A percentile compares a stretch with the other conserved stretches of the same genome.
phyloP scores from a whole-genome alignment of 92 coral and sea anemone genomes.

The Umimayanthus kanabou region DNA sequence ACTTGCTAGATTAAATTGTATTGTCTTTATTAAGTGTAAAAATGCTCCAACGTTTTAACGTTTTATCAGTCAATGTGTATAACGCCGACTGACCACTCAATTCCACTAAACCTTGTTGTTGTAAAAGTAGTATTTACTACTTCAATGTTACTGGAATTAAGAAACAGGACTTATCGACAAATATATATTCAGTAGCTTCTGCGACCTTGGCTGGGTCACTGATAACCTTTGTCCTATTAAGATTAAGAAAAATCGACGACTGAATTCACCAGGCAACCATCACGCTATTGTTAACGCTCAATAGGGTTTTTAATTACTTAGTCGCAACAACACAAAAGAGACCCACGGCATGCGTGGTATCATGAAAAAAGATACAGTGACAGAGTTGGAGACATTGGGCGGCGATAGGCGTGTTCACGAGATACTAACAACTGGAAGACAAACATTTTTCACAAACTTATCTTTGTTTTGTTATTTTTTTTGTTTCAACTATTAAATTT shows the following conservation, averaged over 20 bases:
- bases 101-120: no score
- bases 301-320: conserved; percentile 17
- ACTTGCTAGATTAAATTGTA: background rate
- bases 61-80: no score
- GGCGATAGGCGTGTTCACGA: conserved; percentile 24
- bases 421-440: background rate
- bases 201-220: background rate
- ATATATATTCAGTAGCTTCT: background rate
- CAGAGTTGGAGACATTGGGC: background rate
- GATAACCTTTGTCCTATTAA: background rate
- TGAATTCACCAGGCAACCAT: background rate
- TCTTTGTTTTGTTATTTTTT: background rate
- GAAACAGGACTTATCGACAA: background rate
- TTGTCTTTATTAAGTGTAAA: no score
- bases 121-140: background rate
- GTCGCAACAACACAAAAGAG: background rate
- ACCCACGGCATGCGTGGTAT: background rate
- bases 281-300: background rate
- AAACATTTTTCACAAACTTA: background rate
- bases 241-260: background rate
- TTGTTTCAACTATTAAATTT: background rate
- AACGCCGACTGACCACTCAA: no score
- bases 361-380: conserved; percentile 27
- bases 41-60: background rate
- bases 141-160: background rate